Evolutionary conservation across 2,113 vertebrate species (phyloP).

Genomic region (Thymallus thymallus): DNA sequence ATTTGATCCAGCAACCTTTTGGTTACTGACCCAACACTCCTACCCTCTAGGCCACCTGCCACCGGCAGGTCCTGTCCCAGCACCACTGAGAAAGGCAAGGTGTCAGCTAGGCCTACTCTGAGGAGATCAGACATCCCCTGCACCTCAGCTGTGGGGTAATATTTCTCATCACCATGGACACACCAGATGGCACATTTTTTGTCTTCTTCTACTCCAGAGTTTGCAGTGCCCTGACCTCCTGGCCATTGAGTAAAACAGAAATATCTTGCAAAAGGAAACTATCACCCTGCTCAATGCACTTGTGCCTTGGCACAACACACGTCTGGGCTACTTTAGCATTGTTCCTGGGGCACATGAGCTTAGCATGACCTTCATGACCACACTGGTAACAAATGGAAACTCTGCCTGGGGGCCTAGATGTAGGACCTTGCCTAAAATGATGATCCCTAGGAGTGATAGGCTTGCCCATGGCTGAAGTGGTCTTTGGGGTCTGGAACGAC

Average conservation of each 20-base stretch:
- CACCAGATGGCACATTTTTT: not conserved
- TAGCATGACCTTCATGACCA: conserved; percentile 17
- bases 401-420: not conserved
- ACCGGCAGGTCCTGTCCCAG: too few relatives aligned
- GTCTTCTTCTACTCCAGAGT: not conserved
- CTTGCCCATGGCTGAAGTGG: not conserved
- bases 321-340: not conserved
- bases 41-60: too few relatives aligned
- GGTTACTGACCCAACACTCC: too few relatives aligned
- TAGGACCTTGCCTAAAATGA: not conserved
- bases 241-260: not conserved
- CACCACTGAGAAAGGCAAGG: too few relatives aligned
- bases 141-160: too few relatives aligned
- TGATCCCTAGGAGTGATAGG: not conserved
- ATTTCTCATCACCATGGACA: conserved; percentile 20
- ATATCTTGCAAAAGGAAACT: not conserved
- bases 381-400: not conserved
- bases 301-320: too few relatives aligned
- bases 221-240: not conserved
- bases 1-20: too few relatives aligned
- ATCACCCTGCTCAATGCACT: not conserved
- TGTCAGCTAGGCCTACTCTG: too few relatives aligned
- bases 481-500: not conserved
- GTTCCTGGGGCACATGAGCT: conserved; percentile 10
- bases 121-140: too few relatives aligned